A percentile compares a stretch with the other conserved stretches of the same genome.
Conservation (phyloP, 2,113 vertebrate genomes). For the Urocitellus parryii region DNA sequence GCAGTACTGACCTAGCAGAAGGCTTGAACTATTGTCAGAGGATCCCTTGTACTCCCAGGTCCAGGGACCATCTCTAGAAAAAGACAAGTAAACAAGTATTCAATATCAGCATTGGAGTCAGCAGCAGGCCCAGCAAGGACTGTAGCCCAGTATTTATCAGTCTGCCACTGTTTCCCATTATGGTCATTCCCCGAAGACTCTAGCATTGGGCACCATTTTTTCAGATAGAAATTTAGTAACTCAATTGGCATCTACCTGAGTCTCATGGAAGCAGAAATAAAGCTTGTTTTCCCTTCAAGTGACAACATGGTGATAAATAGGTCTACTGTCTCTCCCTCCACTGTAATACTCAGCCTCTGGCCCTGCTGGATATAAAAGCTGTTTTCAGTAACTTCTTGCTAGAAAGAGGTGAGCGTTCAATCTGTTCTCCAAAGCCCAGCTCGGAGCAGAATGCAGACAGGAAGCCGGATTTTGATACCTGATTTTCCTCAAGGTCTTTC, state of each 20-base stretch:
- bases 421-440: not conserved
- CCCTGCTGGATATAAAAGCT: not conserved
- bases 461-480: not conserved
- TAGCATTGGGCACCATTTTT: not conserved
- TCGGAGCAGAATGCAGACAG: not conserved
- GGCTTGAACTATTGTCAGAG: not conserved
- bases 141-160: not conserved
- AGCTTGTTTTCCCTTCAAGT: constrained; percentile 62
- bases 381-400: not conserved
- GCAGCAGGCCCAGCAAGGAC: not conserved
- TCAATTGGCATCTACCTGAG: constrained; percentile 55
- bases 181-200: not conserved
- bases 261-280: not conserved
- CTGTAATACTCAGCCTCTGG: not conserved
- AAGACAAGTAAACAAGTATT: not conserved
- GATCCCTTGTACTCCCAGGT: not conserved
- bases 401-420: fast-evolving
- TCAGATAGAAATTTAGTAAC: constrained; percentile 57
- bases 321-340: not conserved
- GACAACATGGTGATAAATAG: constrained; percentile 43
- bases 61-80: not conserved
- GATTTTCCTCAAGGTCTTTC: constrained; percentile 5
- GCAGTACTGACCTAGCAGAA: not conserved
- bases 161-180: not conserved
- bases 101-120: fast-evolving